Evolutionary conservation across 2,797 vertebrate genomes (phyloP).

Genomic region (Champsocephalus esox): DNA sequence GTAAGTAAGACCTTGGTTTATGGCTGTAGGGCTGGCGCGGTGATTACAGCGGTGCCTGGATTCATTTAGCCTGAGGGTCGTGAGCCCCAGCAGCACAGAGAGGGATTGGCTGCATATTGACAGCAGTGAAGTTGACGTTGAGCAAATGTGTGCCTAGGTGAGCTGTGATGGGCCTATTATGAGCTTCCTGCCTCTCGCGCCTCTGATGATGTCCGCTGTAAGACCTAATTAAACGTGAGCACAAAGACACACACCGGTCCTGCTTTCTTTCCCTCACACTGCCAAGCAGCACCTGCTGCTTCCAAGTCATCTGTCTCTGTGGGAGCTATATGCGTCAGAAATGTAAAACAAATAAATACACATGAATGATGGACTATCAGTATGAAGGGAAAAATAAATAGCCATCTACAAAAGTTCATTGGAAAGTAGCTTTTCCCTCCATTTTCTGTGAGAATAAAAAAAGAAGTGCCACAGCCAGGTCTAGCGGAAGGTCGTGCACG

Average conservation of each 20-base stretch:
- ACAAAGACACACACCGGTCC: slow-evolving; percentile 17
- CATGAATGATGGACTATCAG: slow-evolving; percentile 9
- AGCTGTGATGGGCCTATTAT: slow-evolving; percentile 73
- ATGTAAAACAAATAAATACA: slow-evolving; percentile 29
- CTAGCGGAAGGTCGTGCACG: slow-evolving; percentile 52
- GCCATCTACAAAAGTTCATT: slow-evolving; percentile 45
- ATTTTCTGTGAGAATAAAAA: slow-evolving; percentile 31
- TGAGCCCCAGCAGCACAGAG: slow-evolving; percentile 47
- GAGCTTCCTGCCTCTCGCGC: slow-evolving; percentile 78
- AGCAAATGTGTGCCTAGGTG: slow-evolving; percentile 63
- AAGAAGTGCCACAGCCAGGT: slow-evolving; percentile 35
- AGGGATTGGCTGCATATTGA: slow-evolving; percentile 53
- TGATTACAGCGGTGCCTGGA: slow-evolving; percentile 67
- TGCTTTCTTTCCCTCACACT: slow-evolving; percentile 64
- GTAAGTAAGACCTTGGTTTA: slow-evolving; percentile 64
- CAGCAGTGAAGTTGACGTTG: slow-evolving; percentile 57
- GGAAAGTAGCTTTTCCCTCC: slow-evolving; percentile 45
- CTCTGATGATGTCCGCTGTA: slow-evolving; percentile 73
- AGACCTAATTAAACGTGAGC: slow-evolving; percentile 56
- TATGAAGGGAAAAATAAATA: slow-evolving; percentile 42
- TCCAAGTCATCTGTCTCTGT: slow-evolving; percentile 30
- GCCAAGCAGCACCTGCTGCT: slow-evolving; percentile 71
- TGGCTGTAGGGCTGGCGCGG: slow-evolving; percentile 62
- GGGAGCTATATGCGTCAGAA: slow-evolving; percentile 9
- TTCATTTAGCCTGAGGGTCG: slow-evolving; percentile 49